These are phyloP conservation scores for Luffia ferchaultella DNA, from an alignment of 2,888 invertebrate genomes.

Conservation along the genomic window DNA sequence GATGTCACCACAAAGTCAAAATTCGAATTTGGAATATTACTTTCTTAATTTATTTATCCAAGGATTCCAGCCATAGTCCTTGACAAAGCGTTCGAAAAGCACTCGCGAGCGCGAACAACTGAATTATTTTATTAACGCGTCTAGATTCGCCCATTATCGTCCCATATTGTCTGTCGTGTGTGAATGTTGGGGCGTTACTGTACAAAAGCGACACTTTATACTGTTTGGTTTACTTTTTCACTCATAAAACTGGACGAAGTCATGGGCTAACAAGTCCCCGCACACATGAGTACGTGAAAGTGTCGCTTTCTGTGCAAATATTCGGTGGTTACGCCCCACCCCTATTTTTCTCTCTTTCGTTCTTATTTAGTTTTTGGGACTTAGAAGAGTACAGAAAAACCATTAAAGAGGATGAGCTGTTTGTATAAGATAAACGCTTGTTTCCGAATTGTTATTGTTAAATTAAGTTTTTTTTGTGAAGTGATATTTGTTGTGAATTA, in stretches of 20 bases:
- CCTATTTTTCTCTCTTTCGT: not conserved
- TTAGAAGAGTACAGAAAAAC: not conserved
- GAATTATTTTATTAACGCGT: conserved; percentile 56
- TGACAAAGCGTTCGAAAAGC: conserved; percentile 23
- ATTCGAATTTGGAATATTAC: too few relatives aligned
- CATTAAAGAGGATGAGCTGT: not conserved
- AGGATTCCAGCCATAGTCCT: too few relatives aligned
- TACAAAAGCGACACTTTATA: conserved; percentile 21
- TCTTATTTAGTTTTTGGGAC: not conserved
- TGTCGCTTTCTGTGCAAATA: too few relatives aligned
- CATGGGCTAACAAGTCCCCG: too few relatives aligned
- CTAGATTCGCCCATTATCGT: conserved; percentile 44
- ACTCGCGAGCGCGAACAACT: conserved; percentile 38
- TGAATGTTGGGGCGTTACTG: conserved; percentile 49
- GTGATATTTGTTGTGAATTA: too few relatives aligned
- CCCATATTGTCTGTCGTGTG: conserved; percentile 41
- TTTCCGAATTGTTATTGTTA: not conserved
- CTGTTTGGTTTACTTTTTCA: too few relatives aligned
- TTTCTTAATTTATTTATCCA: too few relatives aligned
- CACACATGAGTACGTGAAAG: too few relatives aligned
- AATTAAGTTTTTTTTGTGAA: not conserved
- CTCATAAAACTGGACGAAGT: too few relatives aligned
- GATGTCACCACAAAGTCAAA: too few relatives aligned
- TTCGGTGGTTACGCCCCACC: conserved; percentile 11
- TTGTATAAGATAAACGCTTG: not conserved